Evolutionary conservation across 1,140 invertebrate species (phyloP), one percentile per base, ranked within the genome.

Genomic region (Nylanderia fulva): DNA sequence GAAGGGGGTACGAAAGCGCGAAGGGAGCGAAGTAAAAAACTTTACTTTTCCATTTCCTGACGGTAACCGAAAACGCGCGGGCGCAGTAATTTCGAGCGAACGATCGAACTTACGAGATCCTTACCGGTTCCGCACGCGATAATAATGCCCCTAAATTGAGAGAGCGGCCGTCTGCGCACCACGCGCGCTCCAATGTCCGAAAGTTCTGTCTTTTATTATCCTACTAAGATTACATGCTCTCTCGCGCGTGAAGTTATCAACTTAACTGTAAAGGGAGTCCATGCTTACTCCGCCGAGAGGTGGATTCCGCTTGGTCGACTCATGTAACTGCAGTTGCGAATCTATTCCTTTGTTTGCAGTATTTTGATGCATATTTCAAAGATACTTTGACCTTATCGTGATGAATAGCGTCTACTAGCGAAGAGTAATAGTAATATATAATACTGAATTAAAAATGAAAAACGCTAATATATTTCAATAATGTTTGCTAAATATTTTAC

Each of bases 191-290:
- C 36, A 58, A 42, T 56, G 64, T 68, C 64, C 66, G 77, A 72
- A 72, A 82, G 77, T 82, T 80, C 36, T 48, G 66, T 42, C 77
- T 82, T 82, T 82, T 82, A 82, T 82, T 82, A 82, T 82, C 77
- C 66, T 58, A 82, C 77, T 72, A 82, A 82, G 66, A 82, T 82
- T 82, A 82, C 77, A 60, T 45, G 77, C 45, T 72, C 58, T 72
- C 66, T 72, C 77, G 77, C 36, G 66, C 66, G 29, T 33, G 18
- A 82, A 82, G 36, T 72, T 82, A 68, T 66, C 21, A 71, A 54
- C 77, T 80, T 71, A 71, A 29, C 36, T 48, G 36, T 80, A 80
- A 80, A 80, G 77, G 77, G 58, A 80, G 52, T 42, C 15, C 64
- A 52, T 58, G 56, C 36, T 18, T 36, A 66, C 64, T 33, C 48